A percentile compares a stretch with the other conserved stretches of the same genome.
phyloP scores from a whole-genome alignment of 2,113 vertebrate species.

The Tetrax tetrax region DNA sequence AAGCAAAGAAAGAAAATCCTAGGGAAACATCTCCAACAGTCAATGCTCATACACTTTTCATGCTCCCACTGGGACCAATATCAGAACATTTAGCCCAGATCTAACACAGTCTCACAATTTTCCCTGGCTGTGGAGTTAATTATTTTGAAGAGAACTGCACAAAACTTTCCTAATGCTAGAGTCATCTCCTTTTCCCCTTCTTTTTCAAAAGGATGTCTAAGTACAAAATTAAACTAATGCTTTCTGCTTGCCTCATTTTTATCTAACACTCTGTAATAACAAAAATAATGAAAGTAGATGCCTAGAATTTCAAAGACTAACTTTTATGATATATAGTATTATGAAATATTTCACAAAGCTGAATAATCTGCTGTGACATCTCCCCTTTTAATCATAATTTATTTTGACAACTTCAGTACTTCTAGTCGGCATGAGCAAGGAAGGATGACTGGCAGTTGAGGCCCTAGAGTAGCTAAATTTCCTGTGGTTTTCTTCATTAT shows the following conservation, averaged over 20 bases:
- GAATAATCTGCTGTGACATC: constrained; percentile 12
- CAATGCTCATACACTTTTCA: background rate
- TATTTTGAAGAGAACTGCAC: background rate
- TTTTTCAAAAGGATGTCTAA: background rate
- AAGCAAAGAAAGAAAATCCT: background rate
- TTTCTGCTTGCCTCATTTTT: background rate
- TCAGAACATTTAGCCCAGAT: background rate
- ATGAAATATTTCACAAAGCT: background rate
- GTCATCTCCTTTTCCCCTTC: background rate
- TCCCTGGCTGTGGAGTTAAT: background rate
- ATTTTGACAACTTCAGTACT: constrained; percentile 2
- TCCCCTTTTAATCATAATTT: constrained; percentile 17
- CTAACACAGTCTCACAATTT: background rate
- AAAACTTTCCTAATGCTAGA: background rate
- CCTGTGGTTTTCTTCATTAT: constrained; percentile 21
- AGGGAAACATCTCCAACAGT: background rate
- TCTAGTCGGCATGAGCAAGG: background rate
- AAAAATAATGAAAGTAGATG: background rate
- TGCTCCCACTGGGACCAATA: background rate
- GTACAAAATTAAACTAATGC: background rate
- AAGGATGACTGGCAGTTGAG: background rate
- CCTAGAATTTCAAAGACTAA: background rate
- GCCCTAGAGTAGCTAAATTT: background rate
- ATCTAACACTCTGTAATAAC: background rate
- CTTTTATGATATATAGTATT: background rate